Base-by-base conservation (phyloP, 2,797 vertebrate genomes). In the Fistularia commersonii region DNA sequence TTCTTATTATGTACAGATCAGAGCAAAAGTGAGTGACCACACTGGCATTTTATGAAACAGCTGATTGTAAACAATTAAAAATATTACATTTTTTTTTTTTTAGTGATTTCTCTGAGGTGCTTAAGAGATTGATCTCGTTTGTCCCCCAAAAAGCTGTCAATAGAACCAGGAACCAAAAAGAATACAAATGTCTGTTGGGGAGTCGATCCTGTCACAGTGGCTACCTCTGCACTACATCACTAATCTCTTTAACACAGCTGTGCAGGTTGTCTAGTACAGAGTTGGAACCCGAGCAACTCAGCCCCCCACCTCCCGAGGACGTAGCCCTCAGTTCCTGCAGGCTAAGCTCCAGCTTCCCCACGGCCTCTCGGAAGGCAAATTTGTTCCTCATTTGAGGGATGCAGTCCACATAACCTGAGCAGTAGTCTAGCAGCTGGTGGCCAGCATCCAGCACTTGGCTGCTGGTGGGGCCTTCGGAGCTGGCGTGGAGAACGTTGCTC, bases 171-270 rank as follows among this genome's bases (percentile, higher is more conserved):
- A 74, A 67, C 58, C 49, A 60, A 57, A 66, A 57, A 63, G 52
- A 62, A 80, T 69, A 68, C 72, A 36, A 69, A 71, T 12, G 73
- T 64, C 46, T 56, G 57, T 41, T n/a, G 51, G 52, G 57, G 66
- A 14, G 63, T 36, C 38, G 31, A 50, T 51, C 68, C 1, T 0
- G 66, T 77, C 79, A 76, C 82, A 72, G 89, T 84, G 88, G 95
- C 95, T 99, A 99, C 97, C 97, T 99, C 90, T 98, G 96, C 48
- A 99, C 96, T 69, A 99, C 93, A 8, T 99, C 96, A 37, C 94
- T 98, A 88, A 99, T 97, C 87, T 99, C 97, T 91, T 95, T 97
- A 70, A 98, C 93, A 84, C 95, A 98, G 10, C 91, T 92, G 87
- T 98, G 82, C 83, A 99, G 92, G 91, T 96, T 97, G 89, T 94